These are phyloP conservation scores for Tachina fera DNA, from an alignment of 2,888 invertebrate genomes.

Conservation along the genomic window DNA sequence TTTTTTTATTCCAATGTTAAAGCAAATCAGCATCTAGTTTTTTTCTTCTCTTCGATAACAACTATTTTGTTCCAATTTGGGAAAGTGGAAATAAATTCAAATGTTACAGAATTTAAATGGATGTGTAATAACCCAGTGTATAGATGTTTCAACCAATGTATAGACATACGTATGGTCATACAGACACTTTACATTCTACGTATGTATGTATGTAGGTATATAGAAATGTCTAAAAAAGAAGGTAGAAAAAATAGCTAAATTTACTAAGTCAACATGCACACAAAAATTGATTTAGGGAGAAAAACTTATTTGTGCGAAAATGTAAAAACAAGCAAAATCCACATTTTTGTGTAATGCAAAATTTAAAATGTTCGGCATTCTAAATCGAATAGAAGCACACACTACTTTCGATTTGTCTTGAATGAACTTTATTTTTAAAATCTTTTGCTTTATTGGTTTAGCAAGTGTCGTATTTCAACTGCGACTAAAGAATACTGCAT, in stretches of 20 bases:
- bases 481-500: too few relatives aligned
- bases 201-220: background rate
- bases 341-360: background rate
- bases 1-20: background rate
- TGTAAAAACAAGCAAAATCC: constrained; percentile 4
- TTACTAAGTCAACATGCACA: constrained; percentile 53
- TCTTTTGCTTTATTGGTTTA: too few relatives aligned
- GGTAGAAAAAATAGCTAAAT: constrained; percentile 35
- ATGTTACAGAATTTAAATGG: constrained; percentile 60
- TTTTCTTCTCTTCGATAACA: constrained; percentile 37
- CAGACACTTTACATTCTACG: too few relatives aligned
- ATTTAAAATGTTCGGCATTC: background rate
- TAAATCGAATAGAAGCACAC: too few relatives aligned
- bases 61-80: constrained; percentile 48
- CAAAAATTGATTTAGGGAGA: constrained; percentile 37
- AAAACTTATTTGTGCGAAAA: constrained; percentile 17
- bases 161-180: background rate
- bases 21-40: constrained; percentile 35
- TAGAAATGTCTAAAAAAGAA: background rate
- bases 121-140: constrained; percentile 44
- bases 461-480: too few relatives aligned
- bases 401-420: too few relatives aligned
- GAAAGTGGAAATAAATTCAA: constrained; percentile 51
- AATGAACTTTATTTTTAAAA: too few relatives aligned
- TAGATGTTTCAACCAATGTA: background rate